phyloP scores from a whole-genome alignment of 2,888 invertebrate species.

The Tachina grossa region DNA sequence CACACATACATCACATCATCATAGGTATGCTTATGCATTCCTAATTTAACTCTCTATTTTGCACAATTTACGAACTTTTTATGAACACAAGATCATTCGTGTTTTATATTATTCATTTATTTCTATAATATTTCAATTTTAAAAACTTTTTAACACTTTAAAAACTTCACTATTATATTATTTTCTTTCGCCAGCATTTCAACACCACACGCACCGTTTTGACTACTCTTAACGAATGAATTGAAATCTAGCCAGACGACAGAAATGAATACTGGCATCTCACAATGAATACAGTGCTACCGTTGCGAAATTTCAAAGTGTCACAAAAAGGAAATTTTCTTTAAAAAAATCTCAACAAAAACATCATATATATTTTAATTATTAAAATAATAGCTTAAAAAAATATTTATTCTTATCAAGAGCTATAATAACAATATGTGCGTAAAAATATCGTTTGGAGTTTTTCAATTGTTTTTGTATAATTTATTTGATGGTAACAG shows the following conservation, averaged over 20 bases:
- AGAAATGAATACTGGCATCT: conserved; percentile 51
- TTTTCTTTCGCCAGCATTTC: conserved; percentile 7
- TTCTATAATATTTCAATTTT: neutral
- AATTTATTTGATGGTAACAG: too few species aligned
- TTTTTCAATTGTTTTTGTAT: too few species aligned
- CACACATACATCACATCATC: neutral
- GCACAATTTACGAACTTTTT: neutral
- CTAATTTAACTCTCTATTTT: neutral
- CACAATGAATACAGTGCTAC: conserved; percentile 9
- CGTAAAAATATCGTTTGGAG: too few species aligned
- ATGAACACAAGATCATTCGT: neutral
- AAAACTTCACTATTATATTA: conserved; percentile 7
- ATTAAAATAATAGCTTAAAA: too few species aligned
- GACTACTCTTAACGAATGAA: conserved; percentile 56
- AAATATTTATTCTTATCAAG: too few species aligned
- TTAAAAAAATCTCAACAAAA: too few species aligned
- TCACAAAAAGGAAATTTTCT: too few species aligned
- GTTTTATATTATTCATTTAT: conserved; percentile 8
- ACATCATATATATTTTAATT: too few species aligned
- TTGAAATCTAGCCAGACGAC: conserved; percentile 40
- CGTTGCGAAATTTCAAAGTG: too few species aligned
- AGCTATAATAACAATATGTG: too few species aligned
- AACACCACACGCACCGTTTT: conserved; percentile 57
- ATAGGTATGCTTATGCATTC: neutral
- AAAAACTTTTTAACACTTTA: conserved; percentile 9